Evolutionary conservation across 1,140 invertebrate genomes (phyloP).

Genomic region (Lasioglossum baleicum): DNA sequence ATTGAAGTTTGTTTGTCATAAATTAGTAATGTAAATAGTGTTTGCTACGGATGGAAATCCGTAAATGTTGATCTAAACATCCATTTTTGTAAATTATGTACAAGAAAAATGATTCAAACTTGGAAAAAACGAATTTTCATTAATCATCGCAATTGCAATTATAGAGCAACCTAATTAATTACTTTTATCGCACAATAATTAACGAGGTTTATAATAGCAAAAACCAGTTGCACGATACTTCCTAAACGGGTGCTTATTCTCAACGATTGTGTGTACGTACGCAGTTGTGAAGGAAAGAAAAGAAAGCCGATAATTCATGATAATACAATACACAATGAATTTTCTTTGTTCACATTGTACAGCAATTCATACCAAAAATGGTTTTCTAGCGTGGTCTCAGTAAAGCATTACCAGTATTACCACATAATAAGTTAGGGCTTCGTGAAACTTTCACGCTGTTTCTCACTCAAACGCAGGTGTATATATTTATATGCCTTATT

Average conservation of each 20-base stretch:
- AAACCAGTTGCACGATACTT: neutral
- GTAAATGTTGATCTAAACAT: too few species aligned
- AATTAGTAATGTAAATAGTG: neutral
- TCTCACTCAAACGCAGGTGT: neutral
- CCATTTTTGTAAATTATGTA: neutral
- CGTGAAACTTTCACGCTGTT: slow-evolving; percentile 10
- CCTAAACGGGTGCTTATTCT: neutral
- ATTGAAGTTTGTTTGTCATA: neutral
- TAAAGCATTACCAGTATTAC: neutral
- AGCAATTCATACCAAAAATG: neutral
- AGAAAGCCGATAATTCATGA: slow-evolving; percentile 4
- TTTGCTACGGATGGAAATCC: too few species aligned
- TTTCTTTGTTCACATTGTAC: neutral
- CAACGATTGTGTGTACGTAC: neutral
- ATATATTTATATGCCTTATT: neutral
- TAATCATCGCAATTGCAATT: neutral
- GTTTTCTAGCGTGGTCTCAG: neutral
- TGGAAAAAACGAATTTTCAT: too few species aligned
- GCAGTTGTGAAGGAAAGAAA: neutral
- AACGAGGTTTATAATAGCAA: neutral
- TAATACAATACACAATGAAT: slow-evolving; percentile 11
- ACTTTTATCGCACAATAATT: neutral
- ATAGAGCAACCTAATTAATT: neutral
- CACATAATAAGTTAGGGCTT: slow-evolving; percentile 13
- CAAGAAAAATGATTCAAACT: neutral